Base-by-base conservation (phyloP, 2,113 vertebrate species). In the Genyomyrus donnyi region DNA sequence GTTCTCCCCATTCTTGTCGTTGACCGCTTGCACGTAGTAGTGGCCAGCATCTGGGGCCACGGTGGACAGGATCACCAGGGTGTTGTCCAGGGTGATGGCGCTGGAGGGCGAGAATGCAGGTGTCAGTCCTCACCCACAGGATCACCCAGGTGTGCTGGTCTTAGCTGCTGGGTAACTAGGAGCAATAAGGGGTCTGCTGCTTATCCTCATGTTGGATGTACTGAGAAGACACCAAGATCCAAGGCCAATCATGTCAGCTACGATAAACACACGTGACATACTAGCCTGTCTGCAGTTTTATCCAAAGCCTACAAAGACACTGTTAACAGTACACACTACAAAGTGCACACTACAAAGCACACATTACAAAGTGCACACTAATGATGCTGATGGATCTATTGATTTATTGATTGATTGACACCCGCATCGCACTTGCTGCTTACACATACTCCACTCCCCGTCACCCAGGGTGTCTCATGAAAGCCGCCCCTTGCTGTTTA, bases 1-100 rank as follows among this genome's bases (percentile, higher is more conserved):
- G 96, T 99, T 99, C 92, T 99, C 98, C 0, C 98, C 98, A 0
- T 99, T 99, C 95, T 99, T 99, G 96, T 99, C 98, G 0, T 99
- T 99, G 11, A 99, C 98, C 0, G 98, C 98, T 93, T 99, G 98
- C 90, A 98, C 98, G 0, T 99, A 99, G 95, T 99, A 99, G 4
- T 97, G 97, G 0, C 98, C 98, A 0, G 97, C 97, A 0, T 99
- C 98, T 0, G 98, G 98, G 0, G 98, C 98, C 94, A 99, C 98
- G 0, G 97, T 97, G 0, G 98, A 99, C 93, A 99, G 96, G 95
- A 99, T 99, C 91, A 99, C 98, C 13, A 99, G 96, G 0, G 97
- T 98, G 95, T 99, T 99, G 92, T 99, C 98, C 96, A 98, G 94
- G 0, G 98, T 99, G 94, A 99, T 99, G 92, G 98, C 98, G 93